Evolutionary conservation across 2,797 vertebrate genomes (phyloP).

Genomic region (Lutjanus campechanus): DNA sequence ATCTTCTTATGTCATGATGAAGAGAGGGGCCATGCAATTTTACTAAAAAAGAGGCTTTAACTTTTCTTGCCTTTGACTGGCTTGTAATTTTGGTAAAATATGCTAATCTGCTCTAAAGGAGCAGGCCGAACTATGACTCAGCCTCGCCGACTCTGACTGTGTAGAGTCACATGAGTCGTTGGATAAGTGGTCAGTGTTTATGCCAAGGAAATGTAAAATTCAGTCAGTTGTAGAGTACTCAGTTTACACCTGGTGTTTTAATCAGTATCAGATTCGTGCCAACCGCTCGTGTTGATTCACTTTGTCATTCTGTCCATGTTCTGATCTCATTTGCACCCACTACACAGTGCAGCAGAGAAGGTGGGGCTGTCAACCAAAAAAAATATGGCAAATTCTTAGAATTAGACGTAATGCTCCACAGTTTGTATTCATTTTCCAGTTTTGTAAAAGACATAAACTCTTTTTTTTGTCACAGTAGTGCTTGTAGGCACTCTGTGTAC

Average conservation of each 20-base stretch:
- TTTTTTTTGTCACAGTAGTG: neutral
- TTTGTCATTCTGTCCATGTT: slow-evolving; percentile 14
- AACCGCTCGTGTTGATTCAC: neutral
- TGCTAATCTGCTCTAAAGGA: neutral
- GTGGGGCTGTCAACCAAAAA: slow-evolving; percentile 6
- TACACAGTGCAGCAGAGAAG: neutral
- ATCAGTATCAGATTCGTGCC: neutral
- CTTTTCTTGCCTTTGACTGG: neutral
- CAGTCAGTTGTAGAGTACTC: neutral
- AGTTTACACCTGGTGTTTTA: neutral
- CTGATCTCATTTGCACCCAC: neutral
- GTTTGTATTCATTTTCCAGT: neutral
- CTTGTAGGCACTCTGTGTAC: neutral
- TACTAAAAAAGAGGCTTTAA: neutral
- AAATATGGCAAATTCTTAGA: neutral
- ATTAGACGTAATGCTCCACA: neutral
- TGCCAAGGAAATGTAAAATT: neutral
- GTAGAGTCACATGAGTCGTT: neutral
- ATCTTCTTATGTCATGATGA: neutral
- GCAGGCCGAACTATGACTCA: neutral
- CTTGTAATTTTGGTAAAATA: neutral
- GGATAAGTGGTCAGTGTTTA: neutral
- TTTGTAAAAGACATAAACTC: neutral
- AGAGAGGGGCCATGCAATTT: neutral
- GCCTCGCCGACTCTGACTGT: neutral